A percentile compares a stretch with the other conserved stretches of the same genome.
These are phyloP conservation scores for Campoletis raptor DNA, from an alignment of 2,888 invertebrate species.

Conservation along the genomic window DNA sequence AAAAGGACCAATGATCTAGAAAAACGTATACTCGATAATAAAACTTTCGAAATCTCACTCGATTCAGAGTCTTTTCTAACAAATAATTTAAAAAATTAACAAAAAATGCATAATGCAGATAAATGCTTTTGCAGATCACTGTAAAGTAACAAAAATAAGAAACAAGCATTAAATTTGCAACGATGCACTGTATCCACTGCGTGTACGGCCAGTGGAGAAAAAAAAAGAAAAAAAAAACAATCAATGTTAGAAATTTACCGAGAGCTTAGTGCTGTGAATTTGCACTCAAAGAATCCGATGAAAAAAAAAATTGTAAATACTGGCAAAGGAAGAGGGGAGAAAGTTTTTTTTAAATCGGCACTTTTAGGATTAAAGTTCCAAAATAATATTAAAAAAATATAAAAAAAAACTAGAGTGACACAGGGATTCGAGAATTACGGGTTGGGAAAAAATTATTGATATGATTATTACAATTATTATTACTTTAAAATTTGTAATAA, in stretches of 20 bases:
- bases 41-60: constrained; percentile 29
- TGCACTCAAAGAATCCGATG: constrained; percentile 6
- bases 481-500: constrained; percentile 17
- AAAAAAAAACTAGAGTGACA: constrained; percentile 3
- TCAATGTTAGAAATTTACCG: constrained; percentile 48
- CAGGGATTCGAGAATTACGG: constrained; percentile 50
- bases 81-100: not conserved
- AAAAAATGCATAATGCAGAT: constrained; percentile 9
- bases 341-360: constrained; percentile 13
- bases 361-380: not conserved
- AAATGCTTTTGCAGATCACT: constrained; percentile 1
- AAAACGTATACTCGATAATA: constrained; percentile 41
- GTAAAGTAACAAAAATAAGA: not conserved
- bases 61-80: constrained; percentile 41
- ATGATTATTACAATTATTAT: constrained; percentile 44
- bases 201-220: not conserved
- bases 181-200: not conserved
- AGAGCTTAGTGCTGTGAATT: constrained; percentile 24
- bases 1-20: constrained; percentile 60
- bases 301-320: constrained; percentile 31
- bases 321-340: not conserved
- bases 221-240: constrained; percentile 28
- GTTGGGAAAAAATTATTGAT: constrained; percentile 47
- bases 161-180: constrained; percentile 1
- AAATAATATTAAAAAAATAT: too few relatives aligned